Evolutionary conservation across 2,797 vertebrate genomes (phyloP), one percentile per base, ranked within the genome.

Genomic region (Sebastes variabilis): DNA sequence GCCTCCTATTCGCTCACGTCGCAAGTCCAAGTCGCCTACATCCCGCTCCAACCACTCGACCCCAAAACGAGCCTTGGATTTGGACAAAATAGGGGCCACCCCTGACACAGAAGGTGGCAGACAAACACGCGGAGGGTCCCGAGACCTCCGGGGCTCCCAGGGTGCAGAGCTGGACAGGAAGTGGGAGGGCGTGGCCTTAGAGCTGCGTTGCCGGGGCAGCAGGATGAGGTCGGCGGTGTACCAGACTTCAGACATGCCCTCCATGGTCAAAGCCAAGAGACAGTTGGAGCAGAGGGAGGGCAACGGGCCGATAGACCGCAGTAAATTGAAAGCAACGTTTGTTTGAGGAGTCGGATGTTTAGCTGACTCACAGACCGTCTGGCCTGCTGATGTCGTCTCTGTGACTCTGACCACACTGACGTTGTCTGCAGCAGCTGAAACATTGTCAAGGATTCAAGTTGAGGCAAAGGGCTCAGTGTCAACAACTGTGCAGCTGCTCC

Each of bases 301-400:
- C 77, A 91, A 72, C 59, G 76, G 86, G 36, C 96, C 95, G 89
- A 72, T 87, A 29, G 92, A 93, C 42, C 91, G 93, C 58, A 94
- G 81, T 86, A 93, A 96, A 20, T 90, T 96, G 87, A 97, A 97
- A 79, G 97, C 98, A 11, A 99, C 98, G 5, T 99, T 99, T 77
- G 98, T 99, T 72, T 99, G 94, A 97, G 74, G 56, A 30, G 55
- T 25, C 29, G 4, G 1, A 58, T 32, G 69, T 68, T 38, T 5
- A 18, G 32, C 34, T 59, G 70, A n/a, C 64, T 82, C 55, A 9
- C 59, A 49, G 9, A 66, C 20, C 18, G 67, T 29, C 64, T 32
- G 64, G 10, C 16, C 62, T 20, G 11, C 36, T 38, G 34, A 70
- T n/a, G 68, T 56, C 1, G 11, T 61, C 32, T 18, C 18, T 29